These are phyloP conservation scores for Acanthacorydalis orientalis DNA, from an alignment of 2,888 invertebrate genomes.

Conservation along the genomic window DNA sequence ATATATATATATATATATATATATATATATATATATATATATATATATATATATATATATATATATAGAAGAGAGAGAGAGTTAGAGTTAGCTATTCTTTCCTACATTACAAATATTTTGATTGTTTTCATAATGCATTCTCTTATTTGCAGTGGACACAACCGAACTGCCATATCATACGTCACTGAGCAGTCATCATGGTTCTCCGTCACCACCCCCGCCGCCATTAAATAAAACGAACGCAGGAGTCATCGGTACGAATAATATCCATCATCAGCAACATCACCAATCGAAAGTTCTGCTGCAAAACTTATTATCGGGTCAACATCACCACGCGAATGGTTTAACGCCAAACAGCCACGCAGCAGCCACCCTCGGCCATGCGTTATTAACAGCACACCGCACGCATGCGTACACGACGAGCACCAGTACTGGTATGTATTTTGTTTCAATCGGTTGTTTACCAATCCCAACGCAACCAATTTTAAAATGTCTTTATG, in stretches of 20 bases:
- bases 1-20: too few species aligned
- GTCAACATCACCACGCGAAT: not conserved
- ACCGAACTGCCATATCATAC: slow-evolving; percentile 29
- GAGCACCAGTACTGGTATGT: slow-evolving; percentile 35
- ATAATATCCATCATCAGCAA: slow-evolving; percentile 2
- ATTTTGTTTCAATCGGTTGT: slow-evolving; percentile 5
- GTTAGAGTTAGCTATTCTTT: too few species aligned
- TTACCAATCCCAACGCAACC: too few species aligned
- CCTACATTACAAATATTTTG: too few species aligned
- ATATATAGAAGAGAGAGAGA: too few species aligned
- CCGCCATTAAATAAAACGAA: not conserved
- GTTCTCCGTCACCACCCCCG: slow-evolving; percentile 16
- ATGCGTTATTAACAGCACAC: slow-evolving; percentile 27
- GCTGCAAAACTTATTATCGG: slow-evolving; percentile 45
- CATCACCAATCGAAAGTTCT: slow-evolving; percentile 27
- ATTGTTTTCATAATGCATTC: too few species aligned
- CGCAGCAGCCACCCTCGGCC: slow-evolving; percentile 12
- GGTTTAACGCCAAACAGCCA: slow-evolving; percentile 22
- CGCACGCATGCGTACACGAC: slow-evolving; percentile 48
- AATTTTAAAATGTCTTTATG: not conserved
- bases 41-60: too few species aligned
- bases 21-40: too few species aligned
- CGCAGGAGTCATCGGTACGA: not conserved
- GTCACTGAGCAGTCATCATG: slow-evolving; percentile 11
- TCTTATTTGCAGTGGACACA: slow-evolving; percentile 39